Evolutionary conservation across 2,797 vertebrate genomes (phyloP).

Genomic region (Discoglossus pictus): DNA sequence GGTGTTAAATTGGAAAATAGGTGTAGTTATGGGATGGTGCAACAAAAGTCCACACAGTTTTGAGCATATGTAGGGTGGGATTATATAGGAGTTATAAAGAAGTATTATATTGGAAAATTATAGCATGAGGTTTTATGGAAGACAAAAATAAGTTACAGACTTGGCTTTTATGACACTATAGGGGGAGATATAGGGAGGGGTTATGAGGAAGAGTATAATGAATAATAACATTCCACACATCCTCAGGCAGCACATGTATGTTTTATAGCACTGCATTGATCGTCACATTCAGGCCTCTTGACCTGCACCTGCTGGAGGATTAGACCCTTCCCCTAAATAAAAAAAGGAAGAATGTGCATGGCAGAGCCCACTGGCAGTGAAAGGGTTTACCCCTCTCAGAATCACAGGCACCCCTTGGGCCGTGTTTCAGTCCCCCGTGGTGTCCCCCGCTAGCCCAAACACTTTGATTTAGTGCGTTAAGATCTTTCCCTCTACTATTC

Average conservation of each 20-base stretch:
- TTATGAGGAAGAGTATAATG: neutral
- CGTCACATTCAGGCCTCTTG: neutral
- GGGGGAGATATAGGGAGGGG: neutral
- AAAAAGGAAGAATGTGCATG: neutral
- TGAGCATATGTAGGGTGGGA: too few relatives aligned
- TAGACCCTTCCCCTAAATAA: neutral
- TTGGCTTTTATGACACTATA: too few relatives aligned
- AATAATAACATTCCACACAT: slow-evolving; percentile 9
- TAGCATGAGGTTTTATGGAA: too few relatives aligned
- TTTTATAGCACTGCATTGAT: slow-evolving; percentile 15
- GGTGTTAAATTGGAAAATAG: too few relatives aligned
- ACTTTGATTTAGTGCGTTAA: slow-evolving; percentile 24
- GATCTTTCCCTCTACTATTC: slow-evolving; percentile 3
- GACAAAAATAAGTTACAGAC: too few relatives aligned
- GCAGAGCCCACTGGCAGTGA: neutral
- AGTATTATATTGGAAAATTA: too few relatives aligned
- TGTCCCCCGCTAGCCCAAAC: neutral
- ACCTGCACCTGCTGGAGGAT: neutral
- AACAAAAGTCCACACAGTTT: too few relatives aligned
- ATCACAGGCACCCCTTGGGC: slow-evolving; percentile 1
- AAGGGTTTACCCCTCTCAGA: slow-evolving; percentile 6
- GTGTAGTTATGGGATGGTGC: too few relatives aligned
- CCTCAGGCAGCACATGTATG: slow-evolving; percentile 30
- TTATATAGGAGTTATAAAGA: too few relatives aligned
- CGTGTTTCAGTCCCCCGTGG: slow-evolving; percentile 9